Evolutionary conservation across 2,113 vertebrate genomes (phyloP), one percentile per base, ranked within the genome.

Genomic region (Platysteira castanea): DNA sequence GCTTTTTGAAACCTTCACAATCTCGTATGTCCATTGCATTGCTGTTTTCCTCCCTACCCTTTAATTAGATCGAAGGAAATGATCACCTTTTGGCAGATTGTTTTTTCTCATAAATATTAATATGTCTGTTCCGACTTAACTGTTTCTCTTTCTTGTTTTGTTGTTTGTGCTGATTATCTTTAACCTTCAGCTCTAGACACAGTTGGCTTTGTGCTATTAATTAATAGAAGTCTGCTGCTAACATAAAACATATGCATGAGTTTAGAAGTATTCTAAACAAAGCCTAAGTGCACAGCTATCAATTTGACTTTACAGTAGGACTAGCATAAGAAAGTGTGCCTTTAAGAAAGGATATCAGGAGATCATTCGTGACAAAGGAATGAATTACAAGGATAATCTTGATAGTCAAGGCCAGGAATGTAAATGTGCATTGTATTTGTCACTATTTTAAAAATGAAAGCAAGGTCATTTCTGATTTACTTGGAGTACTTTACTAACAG

Each of bases 391-490:
- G 28, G 74, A n/a, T 85, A 69, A 85, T 94, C 82, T 74, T 59
- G 30, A 54, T 79, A 91, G 90, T 87, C 75, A 54, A 93, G 77
- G 54, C 81, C 8, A 4, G 50, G 61, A 94, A 91, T 94, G 54
- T 77, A 91, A 96, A 90, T 88, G 35, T 53, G 21, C 24, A 15
- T 39, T 83, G 39, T 74, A 63, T 74, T 91, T 76, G 57, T 49
- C 37, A 49, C 57, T 82, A 24, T 64, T 83, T 87, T 93, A 83
- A n/a, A 93, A 79, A 46, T 91, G 87, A 74, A 87, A 93, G 74
- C 59, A 94, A 95, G 91, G 93, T 96, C 69, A 60, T 31, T 88
- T 80, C 92, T 81, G 79, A 84, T 88, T 93, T 80, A 77, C 82
- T 82, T 71, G 65, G 52, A 87, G 57, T 71, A 54, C 56, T 87